A percentile compares a stretch with the other conserved stretches of the same genome.
Evolutionary conservation across 2,113 vertebrate genomes (phyloP).

Genomic region (Taxidea taxus): DNA sequence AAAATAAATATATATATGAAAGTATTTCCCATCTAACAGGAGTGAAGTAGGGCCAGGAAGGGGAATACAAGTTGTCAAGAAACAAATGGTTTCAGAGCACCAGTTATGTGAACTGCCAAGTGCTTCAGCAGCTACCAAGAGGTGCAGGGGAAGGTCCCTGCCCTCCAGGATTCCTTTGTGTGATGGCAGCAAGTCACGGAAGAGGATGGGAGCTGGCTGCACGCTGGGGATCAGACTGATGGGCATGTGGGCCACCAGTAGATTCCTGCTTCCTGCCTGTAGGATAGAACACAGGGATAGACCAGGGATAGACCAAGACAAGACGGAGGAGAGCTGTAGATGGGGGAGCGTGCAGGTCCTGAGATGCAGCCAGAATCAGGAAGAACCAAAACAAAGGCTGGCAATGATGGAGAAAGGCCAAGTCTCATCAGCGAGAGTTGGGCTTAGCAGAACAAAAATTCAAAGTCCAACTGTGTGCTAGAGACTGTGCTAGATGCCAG

Average conservation of each 20-base stretch:
- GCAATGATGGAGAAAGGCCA: not conserved
- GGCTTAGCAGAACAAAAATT: not conserved
- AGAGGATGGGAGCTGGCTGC: not conserved
- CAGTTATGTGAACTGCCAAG: rapidly evolving
- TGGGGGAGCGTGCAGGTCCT: not conserved
- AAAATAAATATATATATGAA: not conserved
- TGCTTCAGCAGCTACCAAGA: not conserved
- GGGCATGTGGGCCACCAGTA: not conserved
- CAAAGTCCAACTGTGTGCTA: not conserved
- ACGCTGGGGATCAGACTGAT: not conserved
- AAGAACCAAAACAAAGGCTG: not conserved
- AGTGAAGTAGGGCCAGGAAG: not conserved
- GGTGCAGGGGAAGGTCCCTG: not conserved
- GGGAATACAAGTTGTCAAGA: not conserved
- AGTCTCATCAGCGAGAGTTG: not conserved
- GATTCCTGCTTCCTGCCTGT: not conserved
- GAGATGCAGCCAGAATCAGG: not conserved
- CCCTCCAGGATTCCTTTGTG: not conserved
- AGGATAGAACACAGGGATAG: not conserved
- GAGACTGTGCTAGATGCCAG: not conserved
- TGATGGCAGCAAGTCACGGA: not conserved
- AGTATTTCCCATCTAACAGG: not conserved
- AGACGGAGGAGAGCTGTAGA: not conserved
- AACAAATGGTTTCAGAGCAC: not conserved
- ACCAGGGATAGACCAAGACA: not conserved